Evolutionary conservation across 2,888 invertebrate genomes (phyloP), one percentile per base, ranked within the genome.

Genomic region (Stratiomys singularior): DNA sequence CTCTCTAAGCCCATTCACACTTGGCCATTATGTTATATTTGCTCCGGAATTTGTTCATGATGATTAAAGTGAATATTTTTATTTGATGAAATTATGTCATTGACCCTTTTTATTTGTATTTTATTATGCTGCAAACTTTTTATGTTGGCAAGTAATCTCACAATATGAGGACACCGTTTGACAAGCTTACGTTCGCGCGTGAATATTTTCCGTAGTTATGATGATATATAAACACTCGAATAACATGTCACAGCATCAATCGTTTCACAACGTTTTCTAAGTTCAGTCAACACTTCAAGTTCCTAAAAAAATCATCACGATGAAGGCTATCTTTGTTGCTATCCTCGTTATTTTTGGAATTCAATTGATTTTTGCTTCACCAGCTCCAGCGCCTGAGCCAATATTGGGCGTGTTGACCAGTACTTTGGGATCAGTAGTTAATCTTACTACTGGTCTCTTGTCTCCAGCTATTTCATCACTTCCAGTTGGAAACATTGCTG

Each of bases 391-490:
- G 21, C 71, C 71, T 13, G 56, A 72, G 52, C 74, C 74, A 47
- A 27, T 74, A 9, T 21, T 60, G 2, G 44, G 44, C 7, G 30
- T 72, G 4, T 72, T 74, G 60, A 74, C 74, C 44, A 60, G 44
- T 23, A 74, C 74, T 44, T 74, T 74, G 37, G 74, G 74, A 58
- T 58, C 74, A 7, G 60, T 74, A n/a, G 58, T 74, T 4, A 74
- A 60, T 23, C 37, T 74, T 5, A 74, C 74, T 2, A 18, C 30
- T 15, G 74, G 60, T 1, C 1, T 58, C 0, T 25, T 74, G 13
- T 30, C 30, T 2, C 74, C 74, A 60, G 74, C 60, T 21, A 28
- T 72, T 27, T 18, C 21, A 7, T 21, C 15, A 30, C 30, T 72
- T 28, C 72, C 72, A 21, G 18, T 67, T 21, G 56, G 56, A n/a